phyloP scores from a whole-genome alignment of 2,797 vertebrate genomes.

The Setipinna tenuifilis region DNA sequence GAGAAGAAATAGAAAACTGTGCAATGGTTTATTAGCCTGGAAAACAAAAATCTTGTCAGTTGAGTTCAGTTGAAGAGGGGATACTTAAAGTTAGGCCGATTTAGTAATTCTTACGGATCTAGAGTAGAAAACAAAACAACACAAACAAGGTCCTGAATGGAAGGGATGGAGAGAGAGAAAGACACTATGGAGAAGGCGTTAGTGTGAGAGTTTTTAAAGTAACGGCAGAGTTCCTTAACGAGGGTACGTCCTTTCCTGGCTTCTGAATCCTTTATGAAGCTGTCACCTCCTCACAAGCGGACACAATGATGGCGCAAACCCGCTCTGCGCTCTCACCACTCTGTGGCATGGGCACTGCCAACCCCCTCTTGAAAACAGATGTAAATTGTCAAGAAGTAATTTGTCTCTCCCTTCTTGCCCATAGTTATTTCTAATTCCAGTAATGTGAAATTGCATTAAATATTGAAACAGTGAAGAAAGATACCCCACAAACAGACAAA shows the following conservation, averaged over 20 bases:
- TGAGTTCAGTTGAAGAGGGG: neutral
- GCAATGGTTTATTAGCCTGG: neutral
- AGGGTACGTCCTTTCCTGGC: conserved; percentile 70
- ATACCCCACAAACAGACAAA: neutral
- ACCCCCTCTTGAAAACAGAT: conserved; percentile 71
- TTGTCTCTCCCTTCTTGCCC: conserved; percentile 62
- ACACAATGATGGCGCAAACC: conserved; percentile 74
- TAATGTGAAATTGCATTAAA: neutral
- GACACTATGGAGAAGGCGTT: neutral
- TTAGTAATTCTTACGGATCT: neutral
- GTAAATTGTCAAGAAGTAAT: conserved; percentile 81
- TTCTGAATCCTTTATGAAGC: conserved; percentile 82
- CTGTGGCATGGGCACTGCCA: conserved; percentile 78
- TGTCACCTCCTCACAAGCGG: conserved; percentile 80
- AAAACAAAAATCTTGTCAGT: neutral
- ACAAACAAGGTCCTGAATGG: neutral
- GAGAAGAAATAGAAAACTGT: neutral
- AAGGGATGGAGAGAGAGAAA: neutral
- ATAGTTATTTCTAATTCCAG: neutral
- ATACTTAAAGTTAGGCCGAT: neutral
- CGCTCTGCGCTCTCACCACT: conserved; percentile 78
- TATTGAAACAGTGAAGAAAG: neutral
- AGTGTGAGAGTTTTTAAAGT: neutral
- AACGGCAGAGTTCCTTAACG: conserved; percentile 6
- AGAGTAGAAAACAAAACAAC: neutral